Evolutionary conservation across 92 coral and sea anemone genomes (phyloP), one percentile per base, ranked within the genome.

Genomic region (Porites evermanni): DNA sequence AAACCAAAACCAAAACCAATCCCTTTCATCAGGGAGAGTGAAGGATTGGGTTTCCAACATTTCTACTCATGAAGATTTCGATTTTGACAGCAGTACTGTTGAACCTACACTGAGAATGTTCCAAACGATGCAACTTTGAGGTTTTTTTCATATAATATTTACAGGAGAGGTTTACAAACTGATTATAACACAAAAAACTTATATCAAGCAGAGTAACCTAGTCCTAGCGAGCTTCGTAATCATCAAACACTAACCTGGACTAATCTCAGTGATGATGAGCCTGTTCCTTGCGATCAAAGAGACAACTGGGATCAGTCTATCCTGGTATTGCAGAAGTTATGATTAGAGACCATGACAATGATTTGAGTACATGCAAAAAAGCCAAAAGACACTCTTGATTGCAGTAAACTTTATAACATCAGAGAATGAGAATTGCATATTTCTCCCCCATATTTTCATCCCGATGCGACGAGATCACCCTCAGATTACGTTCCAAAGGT

Each of bases 201-300:
- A 50, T 89, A 83, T 78, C 38, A 63, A 44, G 67, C 81, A 18
- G 80, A 84, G 64, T 56, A 54, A 70, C 47, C 47, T 38, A 38
- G 47, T 38, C 24, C 19, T 12, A 73, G 52, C 16, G 72, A 88
- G 23, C 79, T 83, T 52, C 11, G 66, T 58, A 82, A 38, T 38
- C 47, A 75, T 59, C 83, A 82, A 68, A 77, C 75, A 56, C 24
- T 32, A 12, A 21, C 70, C 51, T 75, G 47, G 6, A 38, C 47
- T 38, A 70, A 59, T 26, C 82, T 78, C 5, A 90, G 88, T 8
- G 75, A 53, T 16, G 87, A 86, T 26, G 93, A 82, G 87, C 6
- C 21, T 85, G 63, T 56, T 38, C 47, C 47, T 38, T 38, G 47
- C 47, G 4, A 38, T 21, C 21, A 21, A 3, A 6, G 58, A 38